These are phyloP conservation scores for Clinocottus analis DNA, from an alignment of 2,113 vertebrate genomes.

Conservation along the genomic window DNA sequence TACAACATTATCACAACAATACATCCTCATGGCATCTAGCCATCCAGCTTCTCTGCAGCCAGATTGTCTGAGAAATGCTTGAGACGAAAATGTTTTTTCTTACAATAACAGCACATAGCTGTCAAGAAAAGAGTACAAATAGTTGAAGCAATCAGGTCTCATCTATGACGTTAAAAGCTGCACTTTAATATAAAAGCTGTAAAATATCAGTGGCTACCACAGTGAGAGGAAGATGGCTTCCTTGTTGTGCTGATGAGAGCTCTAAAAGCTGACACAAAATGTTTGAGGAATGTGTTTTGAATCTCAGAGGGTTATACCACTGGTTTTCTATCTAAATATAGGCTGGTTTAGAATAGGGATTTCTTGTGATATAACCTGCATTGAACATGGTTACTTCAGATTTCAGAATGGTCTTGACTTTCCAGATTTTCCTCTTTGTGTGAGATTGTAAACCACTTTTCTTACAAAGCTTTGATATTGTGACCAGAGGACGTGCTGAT, in stretches of 20 bases:
- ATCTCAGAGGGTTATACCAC: not conserved
- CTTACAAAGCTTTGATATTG: slow-evolving; percentile 11
- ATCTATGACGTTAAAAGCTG: slow-evolving; percentile 33
- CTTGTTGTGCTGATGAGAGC: not conserved
- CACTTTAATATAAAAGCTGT: slow-evolving; percentile 45
- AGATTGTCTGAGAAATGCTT: slow-evolving; percentile 10
- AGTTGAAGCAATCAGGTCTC: slow-evolving; percentile 8
- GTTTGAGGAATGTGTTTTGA: not conserved
- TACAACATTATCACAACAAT: not conserved
- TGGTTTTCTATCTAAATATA: not conserved
- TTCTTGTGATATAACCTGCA: not conserved
- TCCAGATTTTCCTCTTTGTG: not conserved
- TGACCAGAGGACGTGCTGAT: slow-evolving; percentile 7
- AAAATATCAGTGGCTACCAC: slow-evolving; percentile 3
- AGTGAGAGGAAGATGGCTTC: not conserved
- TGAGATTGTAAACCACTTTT: not conserved
- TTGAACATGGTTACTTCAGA: not conserved
- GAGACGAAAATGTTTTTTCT: slow-evolving; percentile 27
- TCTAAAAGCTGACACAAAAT: slow-evolving; percentile 16
- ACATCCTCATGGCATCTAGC: not conserved
- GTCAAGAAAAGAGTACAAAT: slow-evolving; percentile 24
- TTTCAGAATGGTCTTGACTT: not conserved
- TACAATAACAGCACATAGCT: slow-evolving; percentile 24
- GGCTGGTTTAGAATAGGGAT: not conserved
- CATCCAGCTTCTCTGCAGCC: not conserved